phyloP scores from a whole-genome alignment of 2,797 vertebrate genomes.

The Parauchenoglanis ngamensis region DNA sequence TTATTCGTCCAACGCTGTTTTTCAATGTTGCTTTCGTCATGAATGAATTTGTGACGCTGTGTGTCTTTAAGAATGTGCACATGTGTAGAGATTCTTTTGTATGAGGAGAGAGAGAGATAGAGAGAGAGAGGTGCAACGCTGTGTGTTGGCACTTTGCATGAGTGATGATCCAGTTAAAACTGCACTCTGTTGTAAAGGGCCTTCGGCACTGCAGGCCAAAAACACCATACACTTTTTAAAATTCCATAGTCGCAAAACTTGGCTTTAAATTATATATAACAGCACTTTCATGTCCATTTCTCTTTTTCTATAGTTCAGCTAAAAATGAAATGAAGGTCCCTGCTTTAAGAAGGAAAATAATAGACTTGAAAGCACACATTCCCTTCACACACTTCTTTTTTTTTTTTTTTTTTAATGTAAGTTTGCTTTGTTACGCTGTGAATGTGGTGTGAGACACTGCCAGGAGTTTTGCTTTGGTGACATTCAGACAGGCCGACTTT shows the following conservation, averaged over 20 bases:
- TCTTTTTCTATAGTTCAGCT: slow-evolving; percentile 70
- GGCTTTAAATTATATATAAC: slow-evolving; percentile 59
- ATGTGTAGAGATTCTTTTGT: slow-evolving; percentile 34
- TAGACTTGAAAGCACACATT: slow-evolving; percentile 62
- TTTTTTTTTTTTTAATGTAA: slow-evolving; percentile 19
- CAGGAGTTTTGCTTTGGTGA: slow-evolving; percentile 54
- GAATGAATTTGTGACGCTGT: slow-evolving; percentile 42
- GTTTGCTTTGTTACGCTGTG: slow-evolving; percentile 61
- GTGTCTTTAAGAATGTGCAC: slow-evolving; percentile 48
- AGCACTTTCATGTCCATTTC: slow-evolving; percentile 73
- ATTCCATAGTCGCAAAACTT: slow-evolving; percentile 61
- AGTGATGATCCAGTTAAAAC: slow-evolving; percentile 31
- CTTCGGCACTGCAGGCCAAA: slow-evolving; percentile 46
- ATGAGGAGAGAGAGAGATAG: neutral
- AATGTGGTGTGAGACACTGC: slow-evolving; percentile 58
- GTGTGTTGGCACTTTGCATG: slow-evolving; percentile 44
- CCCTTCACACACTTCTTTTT: slow-evolving; percentile 34
- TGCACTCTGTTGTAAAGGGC: slow-evolving; percentile 48
- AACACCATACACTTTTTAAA: slow-evolving; percentile 52
- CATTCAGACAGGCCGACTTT: slow-evolving; percentile 37
- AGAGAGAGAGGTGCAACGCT: slow-evolving; percentile 27
- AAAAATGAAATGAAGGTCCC: slow-evolving; percentile 58
- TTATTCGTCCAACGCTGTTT: slow-evolving; percentile 13
- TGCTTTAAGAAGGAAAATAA: slow-evolving; percentile 43
- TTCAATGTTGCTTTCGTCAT: slow-evolving; percentile 23